Conservation (phyloP, 2,888 invertebrate genomes). For the Patella ulyssiponensis region DNA sequence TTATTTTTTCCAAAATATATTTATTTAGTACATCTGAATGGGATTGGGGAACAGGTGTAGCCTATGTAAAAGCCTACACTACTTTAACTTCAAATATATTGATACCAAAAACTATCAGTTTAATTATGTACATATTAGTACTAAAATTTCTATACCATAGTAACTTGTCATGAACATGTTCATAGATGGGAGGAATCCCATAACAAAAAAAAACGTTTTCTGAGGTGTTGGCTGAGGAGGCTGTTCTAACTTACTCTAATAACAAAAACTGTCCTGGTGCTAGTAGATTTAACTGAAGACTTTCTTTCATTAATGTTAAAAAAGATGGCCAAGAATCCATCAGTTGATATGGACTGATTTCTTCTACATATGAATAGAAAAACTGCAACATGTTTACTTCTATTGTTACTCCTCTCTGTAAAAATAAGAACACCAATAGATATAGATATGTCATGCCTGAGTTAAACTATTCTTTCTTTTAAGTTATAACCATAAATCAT, state of each 20-base stretch:
- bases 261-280: conserved; percentile 86
- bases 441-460: background rate
- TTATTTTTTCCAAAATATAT: background rate
- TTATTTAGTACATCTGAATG: too few relatives aligned
- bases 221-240: too few relatives aligned
- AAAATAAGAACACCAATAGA: conserved; percentile 25
- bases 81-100: background rate
- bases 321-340: conserved; percentile 86
- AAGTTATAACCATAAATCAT: background rate
- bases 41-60: too few relatives aligned
- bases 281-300: conserved; percentile 77
- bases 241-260: conserved; percentile 75
- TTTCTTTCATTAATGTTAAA: conserved; percentile 83
- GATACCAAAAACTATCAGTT: background rate
- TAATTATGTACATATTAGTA: background rate
- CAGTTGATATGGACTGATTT: conserved; percentile 80
- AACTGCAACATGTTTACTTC: conserved; percentile 88
- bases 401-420: conserved; percentile 74
- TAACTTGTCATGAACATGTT: too few relatives aligned
- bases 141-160: too few relatives aligned
- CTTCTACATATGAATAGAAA: conserved; percentile 79
- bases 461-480: too few relatives aligned
- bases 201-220: too few relatives aligned
- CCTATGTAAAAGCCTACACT: background rate
- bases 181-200: too few relatives aligned